These are phyloP conservation scores for Galerucella calmariensis DNA, from an alignment of 2,888 invertebrate genomes.

Conservation along the genomic window DNA sequence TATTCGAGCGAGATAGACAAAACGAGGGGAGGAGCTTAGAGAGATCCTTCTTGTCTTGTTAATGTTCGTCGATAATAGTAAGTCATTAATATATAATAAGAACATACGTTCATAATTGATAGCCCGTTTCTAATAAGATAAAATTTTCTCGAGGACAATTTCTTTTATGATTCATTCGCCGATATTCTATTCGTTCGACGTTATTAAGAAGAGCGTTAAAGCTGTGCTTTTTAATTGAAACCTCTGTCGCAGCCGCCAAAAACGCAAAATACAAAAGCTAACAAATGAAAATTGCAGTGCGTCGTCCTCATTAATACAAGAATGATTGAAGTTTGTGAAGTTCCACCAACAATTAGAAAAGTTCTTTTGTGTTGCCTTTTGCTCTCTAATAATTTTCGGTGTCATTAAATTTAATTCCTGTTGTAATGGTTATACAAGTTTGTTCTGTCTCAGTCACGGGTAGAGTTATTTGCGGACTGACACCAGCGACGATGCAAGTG, in stretches of 20 bases:
- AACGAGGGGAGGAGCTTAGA: too few relatives aligned
- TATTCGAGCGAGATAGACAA: too few relatives aligned
- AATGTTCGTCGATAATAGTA: too few relatives aligned
- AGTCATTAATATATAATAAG: too few relatives aligned
- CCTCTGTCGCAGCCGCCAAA: slow-evolving; percentile 12
- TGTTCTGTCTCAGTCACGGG: slow-evolving; percentile 48
- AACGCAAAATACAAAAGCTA: slow-evolving; percentile 38
- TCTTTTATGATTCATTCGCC: background rate
- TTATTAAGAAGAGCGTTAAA: slow-evolving; percentile 6
- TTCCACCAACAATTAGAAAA: slow-evolving; percentile 49
- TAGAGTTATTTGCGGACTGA: slow-evolving; percentile 35
- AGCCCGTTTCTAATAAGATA: too few relatives aligned
- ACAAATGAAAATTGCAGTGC: slow-evolving; percentile 41
- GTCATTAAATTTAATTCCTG: slow-evolving; percentile 59
- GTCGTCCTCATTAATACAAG: slow-evolving; percentile 46
- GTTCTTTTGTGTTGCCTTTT: slow-evolving; percentile 53
- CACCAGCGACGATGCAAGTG: slow-evolving; percentile 22
- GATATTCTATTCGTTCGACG: background rate
- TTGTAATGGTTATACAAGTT: slow-evolving; percentile 58
- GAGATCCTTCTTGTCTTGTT: too few relatives aligned
- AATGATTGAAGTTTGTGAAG: slow-evolving; percentile 46
- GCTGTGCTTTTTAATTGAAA: slow-evolving; percentile 25
- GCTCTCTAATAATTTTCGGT: slow-evolving; percentile 56
- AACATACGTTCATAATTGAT: too few relatives aligned
- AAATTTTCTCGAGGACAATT: too few relatives aligned